A percentile compares a stretch with the other conserved stretches of the same genome.
These are phyloP conservation scores for Palloptera scutellata DNA, from an alignment of 2,888 invertebrate species.

Conservation along the genomic window DNA sequence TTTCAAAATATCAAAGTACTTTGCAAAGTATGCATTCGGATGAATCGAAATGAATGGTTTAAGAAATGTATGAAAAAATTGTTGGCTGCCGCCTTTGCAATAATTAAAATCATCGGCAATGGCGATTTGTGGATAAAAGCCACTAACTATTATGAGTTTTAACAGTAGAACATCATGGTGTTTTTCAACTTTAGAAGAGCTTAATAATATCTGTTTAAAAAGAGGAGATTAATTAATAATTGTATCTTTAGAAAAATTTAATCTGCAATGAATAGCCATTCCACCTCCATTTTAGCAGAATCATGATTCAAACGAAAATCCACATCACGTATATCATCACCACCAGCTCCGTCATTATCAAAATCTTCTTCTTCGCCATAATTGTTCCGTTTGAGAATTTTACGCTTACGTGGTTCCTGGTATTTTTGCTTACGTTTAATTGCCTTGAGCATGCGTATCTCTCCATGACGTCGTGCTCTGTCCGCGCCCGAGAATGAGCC, in stretches of 20 bases:
- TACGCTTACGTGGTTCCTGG: conserved; percentile 74
- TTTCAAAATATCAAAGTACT: conserved; percentile 80
- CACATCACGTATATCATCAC: conserved; percentile 81
- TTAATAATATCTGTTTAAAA: conserved; percentile 67
- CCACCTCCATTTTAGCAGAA: conserved; percentile 73
- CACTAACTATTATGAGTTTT: conserved; percentile 86
- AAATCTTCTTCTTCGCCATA: conserved; percentile 61
- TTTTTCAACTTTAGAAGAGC: conserved; percentile 71
- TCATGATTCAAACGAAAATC: conserved; percentile 87
- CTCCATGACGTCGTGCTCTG: conserved; percentile 84
- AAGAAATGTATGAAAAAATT: conserved; percentile 83
- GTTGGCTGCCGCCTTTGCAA: conserved; percentile 82
- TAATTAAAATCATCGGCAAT: conserved; percentile 94
- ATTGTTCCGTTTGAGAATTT: conserved; percentile 63
- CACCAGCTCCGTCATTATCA: conserved; percentile 65
- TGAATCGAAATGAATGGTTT: conserved; percentile 92
- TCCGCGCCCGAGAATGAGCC: conserved; percentile 75
- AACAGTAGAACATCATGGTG: conserved; percentile 75
- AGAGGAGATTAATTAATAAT: conserved; percentile 2
- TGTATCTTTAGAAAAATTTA: conserved; percentile 44
- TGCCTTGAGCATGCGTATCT: conserved; percentile 84
- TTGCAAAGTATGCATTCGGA: conserved; percentile 88
- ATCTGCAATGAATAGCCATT: neutral
- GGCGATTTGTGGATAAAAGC: conserved; percentile 94
- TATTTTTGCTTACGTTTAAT: conserved; percentile 79